Conservation (phyloP, 2,797 vertebrate species). For the Gymnopithys bicolor region DNA sequence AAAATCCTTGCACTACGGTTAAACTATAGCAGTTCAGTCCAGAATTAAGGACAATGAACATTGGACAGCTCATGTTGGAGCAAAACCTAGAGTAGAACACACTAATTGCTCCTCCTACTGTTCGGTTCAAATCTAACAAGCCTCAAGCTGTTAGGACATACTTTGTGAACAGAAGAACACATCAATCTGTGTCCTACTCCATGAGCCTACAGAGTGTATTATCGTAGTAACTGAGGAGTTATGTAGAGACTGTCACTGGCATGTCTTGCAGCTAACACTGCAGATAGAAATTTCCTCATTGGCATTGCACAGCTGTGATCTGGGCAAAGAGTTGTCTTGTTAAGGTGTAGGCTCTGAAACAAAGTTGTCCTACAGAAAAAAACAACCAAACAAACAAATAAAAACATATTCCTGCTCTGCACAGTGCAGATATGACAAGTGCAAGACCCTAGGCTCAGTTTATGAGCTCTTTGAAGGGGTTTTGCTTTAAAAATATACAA, state of each 20-base stretch:
- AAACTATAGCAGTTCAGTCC: not conserved
- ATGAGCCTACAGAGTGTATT: fast-evolving
- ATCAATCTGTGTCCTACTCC: not conserved
- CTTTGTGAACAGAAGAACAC: not conserved
- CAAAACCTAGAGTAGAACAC: not conserved
- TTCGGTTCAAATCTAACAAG: not conserved
- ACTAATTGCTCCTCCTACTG: not conserved
- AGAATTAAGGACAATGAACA: not conserved
- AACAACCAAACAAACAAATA: not conserved
- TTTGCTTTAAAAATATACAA: not conserved
- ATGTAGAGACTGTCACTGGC: not conserved
- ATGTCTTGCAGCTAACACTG: not conserved
- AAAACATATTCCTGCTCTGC: not conserved
- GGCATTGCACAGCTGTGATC: not conserved
- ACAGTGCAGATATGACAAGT: not conserved
- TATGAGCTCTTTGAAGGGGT: not conserved
- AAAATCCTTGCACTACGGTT: not conserved
- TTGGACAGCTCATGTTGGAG: not conserved
- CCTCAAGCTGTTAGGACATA: not conserved
- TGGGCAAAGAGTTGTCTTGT: not conserved
- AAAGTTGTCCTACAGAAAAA: not conserved
- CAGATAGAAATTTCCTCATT: not conserved
- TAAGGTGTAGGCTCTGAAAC: not conserved
- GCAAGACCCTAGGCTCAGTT: too few species aligned
- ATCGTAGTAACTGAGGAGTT: not conserved